Conservation (phyloP, 2,797 vertebrate species). For the Muraenolepis orangiensis region DNA sequence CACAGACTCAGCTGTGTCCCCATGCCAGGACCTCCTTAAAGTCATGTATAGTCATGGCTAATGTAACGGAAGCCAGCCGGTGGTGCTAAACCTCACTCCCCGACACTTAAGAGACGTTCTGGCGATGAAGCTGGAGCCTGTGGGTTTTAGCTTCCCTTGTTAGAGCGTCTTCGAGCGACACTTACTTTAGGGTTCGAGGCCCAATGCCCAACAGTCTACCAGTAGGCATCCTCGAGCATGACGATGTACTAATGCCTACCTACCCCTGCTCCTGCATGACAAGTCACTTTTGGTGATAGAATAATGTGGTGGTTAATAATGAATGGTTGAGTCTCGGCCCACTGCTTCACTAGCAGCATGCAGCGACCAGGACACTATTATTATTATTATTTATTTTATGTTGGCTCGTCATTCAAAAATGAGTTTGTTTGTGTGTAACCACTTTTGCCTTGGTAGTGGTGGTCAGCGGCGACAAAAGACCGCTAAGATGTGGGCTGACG, state of each 20-base stretch:
- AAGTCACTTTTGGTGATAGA: neutral
- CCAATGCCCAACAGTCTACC: neutral
- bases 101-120: too few relatives aligned
- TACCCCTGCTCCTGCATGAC: neutral
- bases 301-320: too few relatives aligned
- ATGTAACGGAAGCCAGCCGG: too few relatives aligned
- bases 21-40: constrained; percentile 53
- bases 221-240: neutral
- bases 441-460: neutral
- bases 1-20: constrained; percentile 62
- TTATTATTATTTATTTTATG: constrained; percentile 41
- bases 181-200: neutral
- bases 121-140: too few relatives aligned
- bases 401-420: constrained; percentile 52
- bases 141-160: too few relatives aligned
- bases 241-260: neutral
- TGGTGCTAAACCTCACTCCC: too few relatives aligned
- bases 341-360: constrained; percentile 11
- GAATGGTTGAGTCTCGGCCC: too few relatives aligned
- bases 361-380: constrained; percentile 20
- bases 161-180: too few relatives aligned
- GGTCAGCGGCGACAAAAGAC: neutral
- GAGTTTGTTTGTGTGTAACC: neutral
- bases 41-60: too few relatives aligned
- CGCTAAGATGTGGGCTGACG: constrained; percentile 25